These are phyloP conservation scores for Zalophus californianus DNA, from an alignment of 2,797 vertebrate species.

Conservation along the genomic window DNA sequence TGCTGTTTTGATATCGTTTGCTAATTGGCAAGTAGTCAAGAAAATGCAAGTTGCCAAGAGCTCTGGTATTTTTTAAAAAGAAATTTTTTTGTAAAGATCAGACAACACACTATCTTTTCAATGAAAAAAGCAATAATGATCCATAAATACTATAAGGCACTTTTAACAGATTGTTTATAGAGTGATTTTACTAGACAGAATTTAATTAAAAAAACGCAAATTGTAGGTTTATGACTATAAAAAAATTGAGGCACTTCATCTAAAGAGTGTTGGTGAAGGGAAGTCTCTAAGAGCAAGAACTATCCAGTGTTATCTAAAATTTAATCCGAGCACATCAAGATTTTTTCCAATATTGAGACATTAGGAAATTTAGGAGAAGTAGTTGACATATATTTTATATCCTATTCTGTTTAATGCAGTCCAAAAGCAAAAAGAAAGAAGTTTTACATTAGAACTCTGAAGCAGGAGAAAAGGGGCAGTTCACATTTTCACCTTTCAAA, in stretches of 20 bases:
- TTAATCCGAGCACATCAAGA: conserved; percentile 86
- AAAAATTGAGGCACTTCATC: conserved; percentile 75
- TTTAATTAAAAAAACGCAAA: conserved; percentile 83
- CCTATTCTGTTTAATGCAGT: conserved; percentile 86
- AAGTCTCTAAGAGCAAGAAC: conserved; percentile 83
- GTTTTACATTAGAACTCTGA: conserved; percentile 86
- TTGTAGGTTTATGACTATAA: conserved; percentile 82
- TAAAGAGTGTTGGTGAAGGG: conserved; percentile 81
- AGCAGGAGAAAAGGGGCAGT: conserved; percentile 87
- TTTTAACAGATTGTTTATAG: conserved; percentile 89
- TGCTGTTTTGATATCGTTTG: conserved; percentile 87
- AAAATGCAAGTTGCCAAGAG: conserved; percentile 89
- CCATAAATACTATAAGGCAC: conserved; percentile 90
- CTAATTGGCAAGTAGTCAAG: conserved; percentile 89
- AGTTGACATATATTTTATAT: conserved; percentile 88
- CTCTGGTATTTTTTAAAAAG: conserved; percentile 90
- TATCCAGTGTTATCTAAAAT: conserved; percentile 87
- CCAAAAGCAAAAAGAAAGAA: conserved; percentile 85
- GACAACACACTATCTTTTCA: conserved; percentile 89
- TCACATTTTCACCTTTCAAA: conserved; percentile 85
- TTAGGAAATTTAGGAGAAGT: conserved; percentile 86
- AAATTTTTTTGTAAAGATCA: conserved; percentile 88
- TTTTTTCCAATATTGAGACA: conserved; percentile 82
- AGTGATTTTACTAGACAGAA: conserved; percentile 88
- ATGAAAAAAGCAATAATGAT: conserved; percentile 91